Base-by-base conservation (phyloP, 2,113 vertebrate genomes). In the Strix aluco region DNA sequence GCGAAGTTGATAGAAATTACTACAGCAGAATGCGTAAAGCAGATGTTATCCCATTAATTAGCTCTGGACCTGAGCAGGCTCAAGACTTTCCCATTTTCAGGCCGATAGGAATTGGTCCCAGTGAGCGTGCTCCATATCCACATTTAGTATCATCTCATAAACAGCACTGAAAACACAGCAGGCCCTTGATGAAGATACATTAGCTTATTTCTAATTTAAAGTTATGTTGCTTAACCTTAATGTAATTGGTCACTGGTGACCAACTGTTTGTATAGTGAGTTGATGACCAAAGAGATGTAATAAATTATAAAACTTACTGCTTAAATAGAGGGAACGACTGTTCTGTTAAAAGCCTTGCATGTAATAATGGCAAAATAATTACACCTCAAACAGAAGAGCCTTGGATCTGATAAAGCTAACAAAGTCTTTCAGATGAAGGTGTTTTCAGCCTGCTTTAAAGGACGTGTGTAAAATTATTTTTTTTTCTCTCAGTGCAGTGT, bases 241-340 rank as follows among this genome's bases (percentile, higher is more conserved):
- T 97, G 98, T 99, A 99, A 99, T 99, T 99, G 98, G 98, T 99
- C 99, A 99, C 99, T 82, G 84, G 98, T 99, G 99, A 98, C 98
- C 97, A 98, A 98, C 98, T 97, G 98, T 98, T 98, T 98, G 98
- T 97, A 97, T 97, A 96, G 97, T 79, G 94, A 98, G 97, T 97
- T 99, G 98, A 98, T 99, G 98, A 98, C 98, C 97, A 97, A 92
- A 96, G 97, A 96, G 96, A 97, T 97, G 97, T 83, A 97, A 98
- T 95, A 97, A 98, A 97, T 98, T 97, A 97, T 97, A 96, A 98
- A 98, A 98, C 97, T 97, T 96, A 85, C 93, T 84, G 96, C 95
- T 97, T 97, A 98, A 98, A 97, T 93, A 97, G 97, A 97, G 95
- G 83, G 94, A 97, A 96, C 0, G 61, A 96, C 93, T 96, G 97